Conservation (phyloP, 2,113 vertebrate genomes). For the Oceanites oceanicus region DNA sequence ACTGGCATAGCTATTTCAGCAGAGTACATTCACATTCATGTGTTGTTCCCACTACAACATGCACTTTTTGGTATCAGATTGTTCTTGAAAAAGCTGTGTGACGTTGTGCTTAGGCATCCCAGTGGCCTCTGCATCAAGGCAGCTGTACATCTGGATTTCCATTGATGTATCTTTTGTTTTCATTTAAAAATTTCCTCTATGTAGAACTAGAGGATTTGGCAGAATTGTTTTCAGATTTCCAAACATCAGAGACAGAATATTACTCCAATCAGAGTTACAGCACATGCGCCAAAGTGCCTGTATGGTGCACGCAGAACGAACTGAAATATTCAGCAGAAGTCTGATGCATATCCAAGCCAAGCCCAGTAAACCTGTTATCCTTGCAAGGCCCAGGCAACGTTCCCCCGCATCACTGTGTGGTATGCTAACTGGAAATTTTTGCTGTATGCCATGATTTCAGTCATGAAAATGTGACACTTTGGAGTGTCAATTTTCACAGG, state of each 20-base stretch:
- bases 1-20: background rate
- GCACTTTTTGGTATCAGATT: background rate
- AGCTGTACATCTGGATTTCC: background rate
- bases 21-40: background rate
- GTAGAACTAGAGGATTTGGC: background rate
- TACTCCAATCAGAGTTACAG: background rate
- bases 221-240: background rate
- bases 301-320: background rate
- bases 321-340: background rate
- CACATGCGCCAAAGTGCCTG: background rate
- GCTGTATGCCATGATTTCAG: background rate
- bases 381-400: background rate
- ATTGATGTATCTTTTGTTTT: background rate
- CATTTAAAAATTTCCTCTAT: background rate
- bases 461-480: background rate
- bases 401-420: rapidly evolving
- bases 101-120: background rate
- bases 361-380: background rate
- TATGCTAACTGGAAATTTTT: background rate
- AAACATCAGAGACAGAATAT: background rate
- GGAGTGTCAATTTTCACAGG: background rate
- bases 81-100: background rate
- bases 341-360: background rate
- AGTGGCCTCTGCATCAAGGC: background rate
- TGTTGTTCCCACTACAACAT: background rate